phyloP scores from a whole-genome alignment of 2,113 vertebrate genomes.

The Vanacampus margaritifer region DNA sequence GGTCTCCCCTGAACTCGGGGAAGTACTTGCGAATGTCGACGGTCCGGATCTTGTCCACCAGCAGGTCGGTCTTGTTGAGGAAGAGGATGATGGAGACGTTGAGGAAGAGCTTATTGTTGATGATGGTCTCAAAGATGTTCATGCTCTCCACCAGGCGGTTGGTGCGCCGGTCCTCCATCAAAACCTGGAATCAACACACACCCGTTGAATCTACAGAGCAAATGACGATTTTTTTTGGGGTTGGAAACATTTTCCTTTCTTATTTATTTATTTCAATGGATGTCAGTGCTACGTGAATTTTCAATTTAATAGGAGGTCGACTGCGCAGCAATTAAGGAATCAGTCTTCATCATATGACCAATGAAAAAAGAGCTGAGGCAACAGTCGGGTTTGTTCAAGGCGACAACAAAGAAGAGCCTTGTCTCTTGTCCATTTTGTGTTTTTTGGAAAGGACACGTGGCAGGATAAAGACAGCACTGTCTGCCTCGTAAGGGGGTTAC shows the following conservation, averaged over 20 bases:
- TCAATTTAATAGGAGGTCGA: no score
- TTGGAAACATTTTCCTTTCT: no score
- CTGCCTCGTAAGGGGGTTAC: background rate
- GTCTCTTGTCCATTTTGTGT: slow-evolving; percentile 22
- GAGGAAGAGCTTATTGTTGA: slow-evolving; percentile 98
- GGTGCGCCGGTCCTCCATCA: slow-evolving; percentile 95
- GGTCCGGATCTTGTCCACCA: slow-evolving; percentile 87
- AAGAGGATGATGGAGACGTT: slow-evolving; percentile 97
- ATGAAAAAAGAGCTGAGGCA: slow-evolving; percentile 30
- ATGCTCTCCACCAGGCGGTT: slow-evolving; percentile 94
- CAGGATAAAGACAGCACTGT: slow-evolving; percentile 6
- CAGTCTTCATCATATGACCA: slow-evolving; percentile 47
- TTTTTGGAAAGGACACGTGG: slow-evolving; percentile 13
- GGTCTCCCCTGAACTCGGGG: slow-evolving; percentile 87
- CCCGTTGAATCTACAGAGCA: background rate
- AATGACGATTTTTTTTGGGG: no score
- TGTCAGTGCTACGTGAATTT: no score
- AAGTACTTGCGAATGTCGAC: slow-evolving; percentile 93
- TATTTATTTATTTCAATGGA: background rate
- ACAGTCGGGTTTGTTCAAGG: slow-evolving; percentile 38
- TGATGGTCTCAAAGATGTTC: slow-evolving; percentile 98
- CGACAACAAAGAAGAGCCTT: slow-evolving; percentile 50
- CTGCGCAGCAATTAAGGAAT: slow-evolving; percentile 27
- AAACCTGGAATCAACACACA: slow-evolving; percentile 65
- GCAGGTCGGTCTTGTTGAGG: slow-evolving; percentile 96